Conservation (phyloP, 1,140 invertebrate genomes). For the Drosophila bocki region DNA sequence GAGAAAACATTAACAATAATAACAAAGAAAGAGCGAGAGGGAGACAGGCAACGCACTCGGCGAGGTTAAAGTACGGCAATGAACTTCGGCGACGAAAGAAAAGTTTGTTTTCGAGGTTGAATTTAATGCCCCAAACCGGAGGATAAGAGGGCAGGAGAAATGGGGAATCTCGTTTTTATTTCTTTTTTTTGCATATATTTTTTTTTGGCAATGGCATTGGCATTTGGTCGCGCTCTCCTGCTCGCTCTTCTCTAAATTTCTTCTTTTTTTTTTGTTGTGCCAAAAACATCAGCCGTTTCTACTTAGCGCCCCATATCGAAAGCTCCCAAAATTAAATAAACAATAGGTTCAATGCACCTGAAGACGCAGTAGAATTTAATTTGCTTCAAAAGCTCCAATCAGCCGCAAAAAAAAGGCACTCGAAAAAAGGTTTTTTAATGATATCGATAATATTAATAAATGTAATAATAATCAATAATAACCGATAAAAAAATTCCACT, state of each 20-base stretch:
- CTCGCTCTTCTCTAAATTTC: conserved; percentile 10
- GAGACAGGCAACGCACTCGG: conserved; percentile 61
- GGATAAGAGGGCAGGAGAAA: conserved; percentile 20
- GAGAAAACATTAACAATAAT: conserved; percentile 22
- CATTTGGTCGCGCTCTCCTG: not conserved
- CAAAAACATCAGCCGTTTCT: conserved; percentile 71
- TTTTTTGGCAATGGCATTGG: conserved; percentile 60
- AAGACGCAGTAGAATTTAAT: conserved; percentile 78
- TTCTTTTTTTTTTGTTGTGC: conserved; percentile 9
- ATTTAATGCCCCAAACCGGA: conserved; percentile 28
- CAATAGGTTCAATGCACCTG: conserved; percentile 80
- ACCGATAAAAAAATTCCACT: too few relatives aligned
- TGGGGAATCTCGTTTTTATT: conserved; percentile 20
- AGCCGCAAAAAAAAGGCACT: not conserved
- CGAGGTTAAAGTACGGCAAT: conserved; percentile 78
- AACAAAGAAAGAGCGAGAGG: conserved; percentile 28
- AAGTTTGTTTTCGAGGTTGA: conserved; percentile 79
- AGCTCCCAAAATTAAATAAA: conserved; percentile 66
- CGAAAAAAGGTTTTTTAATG: not conserved
- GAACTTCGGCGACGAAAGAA: conserved; percentile 69
- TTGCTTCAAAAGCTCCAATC: conserved; percentile 38
- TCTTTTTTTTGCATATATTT: conserved; percentile 5
- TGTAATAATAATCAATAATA: too few relatives aligned
- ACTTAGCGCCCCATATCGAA: conserved; percentile 62
- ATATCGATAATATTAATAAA: too few relatives aligned